Percentiles rank a stretch among this genome's conserved stretches.
These are phyloP conservation scores for Babyrousa celebensis DNA, from an alignment of 2,797 vertebrate genomes.

Conservation along the genomic window DNA sequence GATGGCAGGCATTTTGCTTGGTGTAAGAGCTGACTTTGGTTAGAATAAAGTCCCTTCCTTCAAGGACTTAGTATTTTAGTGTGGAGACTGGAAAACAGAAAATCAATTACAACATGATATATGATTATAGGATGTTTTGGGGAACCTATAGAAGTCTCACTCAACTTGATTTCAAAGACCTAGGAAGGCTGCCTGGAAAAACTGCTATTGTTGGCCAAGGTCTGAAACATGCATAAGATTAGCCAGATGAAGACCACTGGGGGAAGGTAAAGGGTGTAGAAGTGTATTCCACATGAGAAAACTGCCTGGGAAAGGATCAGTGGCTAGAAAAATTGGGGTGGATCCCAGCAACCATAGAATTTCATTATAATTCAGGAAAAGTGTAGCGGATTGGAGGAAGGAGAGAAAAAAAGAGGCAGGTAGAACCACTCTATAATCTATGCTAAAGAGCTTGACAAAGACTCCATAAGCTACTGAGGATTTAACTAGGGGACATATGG, in stretches of 20 bases:
- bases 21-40: background rate
- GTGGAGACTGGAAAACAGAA: background rate
- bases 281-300: background rate
- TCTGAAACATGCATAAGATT: background rate
- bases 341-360: background rate
- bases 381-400: background rate
- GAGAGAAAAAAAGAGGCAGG: background rate
- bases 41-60: background rate
- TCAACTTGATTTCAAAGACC: background rate
- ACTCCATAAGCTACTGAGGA: background rate
- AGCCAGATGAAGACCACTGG: background rate
- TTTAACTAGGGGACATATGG: background rate
- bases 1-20: background rate
- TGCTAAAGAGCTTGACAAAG: background rate
- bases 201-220: background rate
- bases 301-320: background rate
- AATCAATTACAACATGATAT: background rate
- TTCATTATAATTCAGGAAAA: slow-evolving; percentile 13
- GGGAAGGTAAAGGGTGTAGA: background rate
- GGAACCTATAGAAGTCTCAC: background rate
- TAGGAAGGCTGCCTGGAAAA: background rate
- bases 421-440: background rate
- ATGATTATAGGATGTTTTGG: background rate
- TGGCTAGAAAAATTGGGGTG: background rate
- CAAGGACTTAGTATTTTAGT: background rate